These are phyloP conservation scores for Hafferia zeledoni DNA, from an alignment of 2,797 vertebrate species.

Conservation along the genomic window DNA sequence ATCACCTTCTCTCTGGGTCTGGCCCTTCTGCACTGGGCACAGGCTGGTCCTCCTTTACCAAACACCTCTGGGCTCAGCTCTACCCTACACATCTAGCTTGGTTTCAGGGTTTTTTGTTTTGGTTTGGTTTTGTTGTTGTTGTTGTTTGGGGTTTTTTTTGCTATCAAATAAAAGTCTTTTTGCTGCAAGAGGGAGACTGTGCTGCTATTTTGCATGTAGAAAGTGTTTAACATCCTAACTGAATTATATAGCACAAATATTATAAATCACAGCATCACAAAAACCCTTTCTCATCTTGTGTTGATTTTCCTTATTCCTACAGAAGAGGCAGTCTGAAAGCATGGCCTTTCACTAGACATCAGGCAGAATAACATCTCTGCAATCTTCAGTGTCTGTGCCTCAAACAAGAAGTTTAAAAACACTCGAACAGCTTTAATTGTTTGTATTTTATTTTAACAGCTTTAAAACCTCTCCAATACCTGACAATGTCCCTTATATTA, in stretches of 20 bases:
- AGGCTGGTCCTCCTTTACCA: not conserved
- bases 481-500: conserved; percentile 57
- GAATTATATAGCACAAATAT: not conserved
- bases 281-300: conserved; percentile 32
- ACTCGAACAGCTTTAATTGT: conserved; percentile 59
- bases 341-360: conserved; percentile 26
- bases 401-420: conserved; percentile 69
- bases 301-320: conserved; percentile 34
- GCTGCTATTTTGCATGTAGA: not conserved
- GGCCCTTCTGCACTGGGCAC: not conserved
- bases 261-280: not conserved
- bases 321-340: conserved; percentile 22
- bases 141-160: not conserved
- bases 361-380: conserved; percentile 63
- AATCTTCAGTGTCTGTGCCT: conserved; percentile 44
- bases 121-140: no score
- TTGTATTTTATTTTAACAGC: conserved; percentile 73
- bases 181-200: not conserved
- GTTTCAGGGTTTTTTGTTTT: no score
- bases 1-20: not conserved
- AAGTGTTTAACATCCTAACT: conserved; percentile 8
- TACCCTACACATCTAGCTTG: rapidly evolving
- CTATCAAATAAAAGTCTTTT: not conserved
- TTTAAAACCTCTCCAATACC: conserved; percentile 61
- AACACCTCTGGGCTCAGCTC: not conserved